phyloP scores from a whole-genome alignment of 2,888 invertebrate species.

The Deroplatys truncata region DNA sequence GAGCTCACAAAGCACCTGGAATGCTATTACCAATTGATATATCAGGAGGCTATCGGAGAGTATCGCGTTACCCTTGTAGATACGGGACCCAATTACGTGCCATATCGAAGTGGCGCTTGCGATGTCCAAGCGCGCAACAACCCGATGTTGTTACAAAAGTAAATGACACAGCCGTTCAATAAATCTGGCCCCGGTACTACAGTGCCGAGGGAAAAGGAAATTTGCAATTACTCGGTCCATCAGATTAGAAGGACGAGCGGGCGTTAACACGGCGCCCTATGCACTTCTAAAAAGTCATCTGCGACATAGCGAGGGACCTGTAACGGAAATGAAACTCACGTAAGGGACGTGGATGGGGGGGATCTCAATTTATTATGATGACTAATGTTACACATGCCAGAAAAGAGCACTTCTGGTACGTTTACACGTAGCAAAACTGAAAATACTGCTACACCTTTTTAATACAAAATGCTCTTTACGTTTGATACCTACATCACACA shows the following conservation, averaged over 20 bases:
- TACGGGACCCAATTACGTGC: background rate
- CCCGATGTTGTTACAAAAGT: too few species aligned
- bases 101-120: background rate
- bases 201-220: conserved; percentile 20
- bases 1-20: background rate
- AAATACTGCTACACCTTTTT: too few species aligned
- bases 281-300: background rate
- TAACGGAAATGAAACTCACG: background rate
- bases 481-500: too few species aligned
- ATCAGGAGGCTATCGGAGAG: too few species aligned
- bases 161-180: background rate
- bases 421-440: too few species aligned
- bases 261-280: background rate
- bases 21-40: background rate
- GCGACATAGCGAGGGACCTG: background rate
- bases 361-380: background rate
- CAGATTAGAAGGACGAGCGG: conserved; percentile 7
- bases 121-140: background rate
- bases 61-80: background rate
- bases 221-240: conserved; percentile 27
- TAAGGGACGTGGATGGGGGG: background rate
- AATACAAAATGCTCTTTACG: too few species aligned
- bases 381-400: background rate
- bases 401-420: too few species aligned
- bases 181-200: background rate